Base-by-base conservation (phyloP, 2,797 vertebrate genomes). In the Netta rufina region DNA sequence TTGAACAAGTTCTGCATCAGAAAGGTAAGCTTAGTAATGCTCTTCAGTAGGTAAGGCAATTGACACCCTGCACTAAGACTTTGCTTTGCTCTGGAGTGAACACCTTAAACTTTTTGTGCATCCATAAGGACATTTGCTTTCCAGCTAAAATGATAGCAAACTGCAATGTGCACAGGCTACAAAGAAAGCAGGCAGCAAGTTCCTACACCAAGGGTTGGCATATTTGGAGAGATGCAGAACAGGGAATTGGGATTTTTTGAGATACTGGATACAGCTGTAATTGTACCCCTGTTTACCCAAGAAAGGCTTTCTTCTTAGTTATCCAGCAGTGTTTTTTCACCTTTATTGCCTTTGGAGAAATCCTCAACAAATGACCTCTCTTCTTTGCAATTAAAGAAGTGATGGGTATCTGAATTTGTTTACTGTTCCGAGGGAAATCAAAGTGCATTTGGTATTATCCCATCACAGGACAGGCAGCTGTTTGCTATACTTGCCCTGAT, bases 1-100 rank as follows among this genome's bases (percentile, higher is more conserved):
- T 98, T 99, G 88, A 99, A 98, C 98, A 99, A 99, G 93, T 99
- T 99, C 98, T 99, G 99, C 96, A 99, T 99, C 95, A 98, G 99
- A 86, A 99, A 99, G 98, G 99, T 99, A 95, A 98, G 98, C 65
- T 69, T 4, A 5, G 1, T 7, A 38, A 33, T 57, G 56, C 41
- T 58, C 45, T 75, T 70, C 39, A 7, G 9, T 3, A 41, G 18
- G 1, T 28, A 5, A 43, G n/a, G 22, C 64, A n/a, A 70, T 60
- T 82, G 47, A 51, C 6, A 1, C 6, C 2, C 4, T 67, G 43
- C 30, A 36, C 38, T 6, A 64, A 84, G 67, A 20, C 69, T 89
- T 71, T 16, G 57, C 58, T 87, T 76, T 71, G 51, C 19, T 66
- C 19, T 54, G 88, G 80, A 93, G 41, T 47, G 81, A 91, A 79